A percentile compares a stretch with the other conserved stretches of the same genome.
Evolutionary conservation across 2,888 invertebrate genomes (phyloP).

Genomic region (Lepidonotus clava): DNA sequence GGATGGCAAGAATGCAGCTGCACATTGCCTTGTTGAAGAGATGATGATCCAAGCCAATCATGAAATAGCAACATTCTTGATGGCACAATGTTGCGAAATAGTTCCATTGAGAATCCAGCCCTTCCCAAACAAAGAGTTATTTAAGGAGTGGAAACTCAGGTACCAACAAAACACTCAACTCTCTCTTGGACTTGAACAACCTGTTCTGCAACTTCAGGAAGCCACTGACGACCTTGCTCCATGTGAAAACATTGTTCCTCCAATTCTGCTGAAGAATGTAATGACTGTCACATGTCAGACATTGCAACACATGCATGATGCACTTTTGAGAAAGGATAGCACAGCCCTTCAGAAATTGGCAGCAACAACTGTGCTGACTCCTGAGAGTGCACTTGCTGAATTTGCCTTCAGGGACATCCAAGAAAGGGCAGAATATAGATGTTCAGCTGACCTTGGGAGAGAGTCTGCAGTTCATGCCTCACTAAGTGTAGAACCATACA

Average conservation of each 20-base stretch:
- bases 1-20: background rate
- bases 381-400: constrained; percentile 25
- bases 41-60: constrained; percentile 53
- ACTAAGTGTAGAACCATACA: constrained; percentile 91
- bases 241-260: too few species aligned
- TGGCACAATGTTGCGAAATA: background rate
- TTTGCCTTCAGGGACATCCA: constrained; percentile 40
- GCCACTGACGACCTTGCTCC: too few species aligned
- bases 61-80: background rate
- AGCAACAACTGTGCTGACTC: background rate
- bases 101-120: constrained; percentile 14
- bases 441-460: constrained; percentile 67
- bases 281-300: too few species aligned
- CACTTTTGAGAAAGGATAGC: background rate
- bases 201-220: background rate
- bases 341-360: background rate
- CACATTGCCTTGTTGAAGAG: constrained; percentile 54
- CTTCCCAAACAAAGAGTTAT: background rate
- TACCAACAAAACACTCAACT: background rate
- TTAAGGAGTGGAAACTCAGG: background rate
- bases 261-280: too few species aligned
- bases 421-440: constrained; percentile 75
- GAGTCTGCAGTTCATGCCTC: constrained; percentile 88
- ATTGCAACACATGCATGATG: too few species aligned
- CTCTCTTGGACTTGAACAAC: background rate